phyloP scores from a whole-genome alignment of 1,140 invertebrate species.

The Drosophila ambigua region DNA sequence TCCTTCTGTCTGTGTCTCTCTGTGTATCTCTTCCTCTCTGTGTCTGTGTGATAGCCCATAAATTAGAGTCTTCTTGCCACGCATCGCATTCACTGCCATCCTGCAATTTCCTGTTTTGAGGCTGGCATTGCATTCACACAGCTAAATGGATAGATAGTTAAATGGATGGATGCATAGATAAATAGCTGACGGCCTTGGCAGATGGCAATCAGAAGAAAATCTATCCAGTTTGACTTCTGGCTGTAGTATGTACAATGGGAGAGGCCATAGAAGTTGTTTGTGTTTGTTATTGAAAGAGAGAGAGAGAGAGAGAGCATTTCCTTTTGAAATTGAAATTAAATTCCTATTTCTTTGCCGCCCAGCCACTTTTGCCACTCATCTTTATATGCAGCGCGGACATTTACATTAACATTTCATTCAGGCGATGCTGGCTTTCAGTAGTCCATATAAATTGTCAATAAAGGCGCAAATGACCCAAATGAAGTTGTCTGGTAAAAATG shows the following conservation, averaged over 20 bases:
- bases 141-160: constrained; percentile 8
- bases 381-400: constrained; percentile 25
- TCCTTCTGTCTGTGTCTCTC: background rate
- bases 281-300: constrained; percentile 4
- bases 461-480: constrained; percentile 50
- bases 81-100: constrained; percentile 33
- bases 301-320: background rate
- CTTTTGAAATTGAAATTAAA: constrained; percentile 46
- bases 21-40: background rate
- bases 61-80: constrained; percentile 56
- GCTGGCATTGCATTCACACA: background rate
- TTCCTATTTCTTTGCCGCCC: constrained; percentile 29
- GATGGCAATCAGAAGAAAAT: constrained; percentile 32
- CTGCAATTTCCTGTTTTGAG: constrained; percentile 52
- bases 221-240: constrained; percentile 32
- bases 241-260: background rate
- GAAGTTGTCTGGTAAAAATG: constrained; percentile 47
- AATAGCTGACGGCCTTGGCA: constrained; percentile 19
- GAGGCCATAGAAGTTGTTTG: constrained; percentile 9
- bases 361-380: constrained; percentile 27
- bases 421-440: constrained; percentile 12
- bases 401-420: constrained; percentile 34
- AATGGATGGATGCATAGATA: constrained; percentile 31
- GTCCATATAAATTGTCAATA: constrained; percentile 62
- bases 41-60: constrained; percentile 23